Percentiles rank a stretch among this genome's conserved stretches.
phyloP scores from a whole-genome alignment of 2,113 vertebrate species.

The Melanocharis versteri region DNA sequence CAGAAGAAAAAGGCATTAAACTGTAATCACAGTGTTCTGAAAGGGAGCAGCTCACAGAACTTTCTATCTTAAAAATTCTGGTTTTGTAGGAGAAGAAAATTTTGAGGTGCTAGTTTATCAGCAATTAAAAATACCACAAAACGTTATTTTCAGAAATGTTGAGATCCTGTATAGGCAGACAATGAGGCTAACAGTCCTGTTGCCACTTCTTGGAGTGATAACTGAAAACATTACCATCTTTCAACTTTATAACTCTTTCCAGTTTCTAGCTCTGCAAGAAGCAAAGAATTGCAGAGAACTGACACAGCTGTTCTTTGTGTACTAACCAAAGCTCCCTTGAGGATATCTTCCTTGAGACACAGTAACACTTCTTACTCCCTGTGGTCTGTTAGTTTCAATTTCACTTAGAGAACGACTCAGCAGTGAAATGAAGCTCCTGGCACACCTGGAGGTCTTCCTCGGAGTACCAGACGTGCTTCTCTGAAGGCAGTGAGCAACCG shows the following conservation, averaged over 20 bases:
- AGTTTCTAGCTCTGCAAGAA: background rate
- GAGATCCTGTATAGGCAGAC: background rate
- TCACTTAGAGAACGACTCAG: background rate
- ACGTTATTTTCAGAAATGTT: background rate
- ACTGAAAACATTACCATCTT: background rate
- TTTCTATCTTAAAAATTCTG: background rate
- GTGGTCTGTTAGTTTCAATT: background rate
- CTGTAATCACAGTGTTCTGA: background rate
- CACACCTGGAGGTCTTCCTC: background rate
- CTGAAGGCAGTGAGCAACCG: background rate
- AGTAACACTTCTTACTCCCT: background rate
- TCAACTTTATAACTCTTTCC: background rate
- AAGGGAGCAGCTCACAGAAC: background rate
- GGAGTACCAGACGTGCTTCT: background rate
- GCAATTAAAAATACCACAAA: background rate
- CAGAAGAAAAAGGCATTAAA: conserved; percentile 4
- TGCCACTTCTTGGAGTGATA: background rate
- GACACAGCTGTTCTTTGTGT: background rate
- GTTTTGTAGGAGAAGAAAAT: background rate
- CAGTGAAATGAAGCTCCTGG: background rate
- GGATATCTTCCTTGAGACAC: background rate
- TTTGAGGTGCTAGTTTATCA: background rate
- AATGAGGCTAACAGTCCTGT: background rate
- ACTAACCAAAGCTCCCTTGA: background rate
- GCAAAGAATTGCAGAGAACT: background rate